Conservation (phyloP, 2,113 vertebrate genomes). For the Isurus oxyrinchus region DNA sequence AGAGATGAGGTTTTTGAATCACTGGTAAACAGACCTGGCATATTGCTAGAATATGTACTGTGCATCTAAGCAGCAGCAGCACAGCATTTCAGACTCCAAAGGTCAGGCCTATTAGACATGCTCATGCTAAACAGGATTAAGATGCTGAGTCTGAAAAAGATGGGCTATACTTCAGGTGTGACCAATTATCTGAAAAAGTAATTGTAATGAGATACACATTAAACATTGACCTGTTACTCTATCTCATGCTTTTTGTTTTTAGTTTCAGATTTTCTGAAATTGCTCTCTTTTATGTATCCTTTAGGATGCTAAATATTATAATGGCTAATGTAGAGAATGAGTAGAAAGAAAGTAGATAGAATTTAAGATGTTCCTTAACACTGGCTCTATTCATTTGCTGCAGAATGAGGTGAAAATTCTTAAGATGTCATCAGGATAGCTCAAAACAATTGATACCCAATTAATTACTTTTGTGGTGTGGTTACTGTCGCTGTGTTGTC, state of each 20-base stretch:
- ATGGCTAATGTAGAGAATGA: neutral
- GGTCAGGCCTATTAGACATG: neutral
- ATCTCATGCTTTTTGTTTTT: neutral
- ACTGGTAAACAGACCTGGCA: neutral
- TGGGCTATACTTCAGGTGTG: neutral
- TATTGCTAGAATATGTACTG: neutral
- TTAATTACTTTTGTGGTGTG: neutral
- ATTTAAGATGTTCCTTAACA: neutral
- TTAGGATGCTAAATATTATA: neutral
- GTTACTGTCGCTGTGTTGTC: neutral
- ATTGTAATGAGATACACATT: neutral
- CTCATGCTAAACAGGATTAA: neutral
- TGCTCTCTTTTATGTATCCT: neutral
- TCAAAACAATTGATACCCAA: neutral
- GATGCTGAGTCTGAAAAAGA: neutral
- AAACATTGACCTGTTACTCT: neutral
- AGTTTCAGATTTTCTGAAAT: neutral
- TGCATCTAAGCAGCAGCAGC: neutral
- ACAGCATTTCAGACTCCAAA: neutral
- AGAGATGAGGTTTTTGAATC: neutral
- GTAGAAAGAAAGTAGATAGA: neutral
- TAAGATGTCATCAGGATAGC: neutral
- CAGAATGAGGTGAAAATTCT: neutral
- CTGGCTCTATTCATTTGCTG: neutral
- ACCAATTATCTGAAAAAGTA: neutral